These are phyloP conservation scores for Diarsia rubi DNA, from an alignment of 2,888 invertebrate species.

Conservation along the genomic window DNA sequence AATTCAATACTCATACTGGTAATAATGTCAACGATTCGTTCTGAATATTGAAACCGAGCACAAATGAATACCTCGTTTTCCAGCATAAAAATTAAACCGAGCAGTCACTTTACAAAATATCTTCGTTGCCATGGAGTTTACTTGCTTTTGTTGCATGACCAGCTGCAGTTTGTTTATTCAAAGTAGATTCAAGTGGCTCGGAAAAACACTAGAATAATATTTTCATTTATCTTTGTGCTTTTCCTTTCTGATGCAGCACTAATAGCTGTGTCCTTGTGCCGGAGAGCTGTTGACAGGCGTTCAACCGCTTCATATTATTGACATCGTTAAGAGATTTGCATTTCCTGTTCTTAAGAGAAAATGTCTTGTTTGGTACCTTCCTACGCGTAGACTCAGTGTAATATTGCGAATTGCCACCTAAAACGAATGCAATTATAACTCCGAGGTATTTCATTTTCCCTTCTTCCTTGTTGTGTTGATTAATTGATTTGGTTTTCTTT, in stretches of 20 bases:
- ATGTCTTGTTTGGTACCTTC: constrained; percentile 10
- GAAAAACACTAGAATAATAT: constrained; percentile 51
- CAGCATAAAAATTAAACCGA: constrained; percentile 3
- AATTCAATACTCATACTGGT: not conserved
- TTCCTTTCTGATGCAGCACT: constrained; percentile 17
- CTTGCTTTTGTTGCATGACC: constrained; percentile 31
- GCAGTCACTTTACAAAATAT: constrained; percentile 23
- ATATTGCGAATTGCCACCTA: constrained; percentile 5
- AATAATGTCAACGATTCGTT: not conserved
- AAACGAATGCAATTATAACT: constrained; percentile 25
- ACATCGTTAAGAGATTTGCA: constrained; percentile 52
- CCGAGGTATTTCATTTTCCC: constrained; percentile 9
- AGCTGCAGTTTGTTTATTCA: constrained; percentile 40
- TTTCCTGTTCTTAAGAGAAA: constrained; percentile 43
- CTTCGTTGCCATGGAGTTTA: constrained; percentile 27
- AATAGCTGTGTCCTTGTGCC: constrained; percentile 31
- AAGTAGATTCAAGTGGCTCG: constrained; percentile 43
- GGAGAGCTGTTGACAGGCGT: constrained; percentile 42
- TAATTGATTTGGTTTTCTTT: constrained; percentile 23
- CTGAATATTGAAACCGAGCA: not conserved
- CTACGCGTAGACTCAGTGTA: constrained; percentile 4
- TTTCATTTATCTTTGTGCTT: constrained; percentile 44
- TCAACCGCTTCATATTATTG: constrained; percentile 43
- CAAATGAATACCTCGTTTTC: not conserved
- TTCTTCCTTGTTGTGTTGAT: constrained; percentile 25